These are phyloP conservation scores for Diachrysia chrysitis DNA, from an alignment of 2,888 invertebrate genomes.

Conservation along the genomic window DNA sequence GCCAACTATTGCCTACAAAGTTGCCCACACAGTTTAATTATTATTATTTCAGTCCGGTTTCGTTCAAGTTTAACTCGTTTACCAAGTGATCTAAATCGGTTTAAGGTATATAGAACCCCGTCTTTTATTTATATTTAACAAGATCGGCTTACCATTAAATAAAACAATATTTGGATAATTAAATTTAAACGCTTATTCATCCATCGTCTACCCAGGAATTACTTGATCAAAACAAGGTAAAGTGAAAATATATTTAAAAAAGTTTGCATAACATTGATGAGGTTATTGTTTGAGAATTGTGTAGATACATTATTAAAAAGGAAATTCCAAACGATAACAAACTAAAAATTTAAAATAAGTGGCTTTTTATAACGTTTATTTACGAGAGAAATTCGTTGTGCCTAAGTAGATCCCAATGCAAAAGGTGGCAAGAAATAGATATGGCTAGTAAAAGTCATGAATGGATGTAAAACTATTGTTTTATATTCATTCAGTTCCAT, in stretches of 20 bases:
- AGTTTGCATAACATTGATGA: conserved; percentile 4
- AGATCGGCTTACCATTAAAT: neutral
- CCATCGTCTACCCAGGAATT: conserved; percentile 1
- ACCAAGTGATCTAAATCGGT: neutral
- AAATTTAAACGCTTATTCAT: conserved; percentile 1
- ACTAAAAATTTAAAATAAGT: neutral
- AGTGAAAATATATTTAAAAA: conserved; percentile 1
- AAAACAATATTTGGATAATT: neutral
- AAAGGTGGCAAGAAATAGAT: conserved; percentile 31
- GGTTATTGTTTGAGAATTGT: conserved; percentile 4
- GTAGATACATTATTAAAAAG: conserved; percentile 1
- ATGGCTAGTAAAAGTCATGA: conserved; percentile 40
- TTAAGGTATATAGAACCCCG: too few species aligned
- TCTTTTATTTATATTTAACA: conserved; percentile 1
- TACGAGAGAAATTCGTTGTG: neutral
- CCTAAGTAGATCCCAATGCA: conserved; percentile 18
- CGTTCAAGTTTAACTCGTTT: neutral
- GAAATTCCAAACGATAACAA: neutral
- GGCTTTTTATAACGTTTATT: neutral
- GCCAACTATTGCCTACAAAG: too few species aligned
- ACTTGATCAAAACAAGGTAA: conserved; percentile 2
- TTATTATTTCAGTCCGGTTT: neutral
- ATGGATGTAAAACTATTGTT: conserved; percentile 43
- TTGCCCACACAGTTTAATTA: neutral
- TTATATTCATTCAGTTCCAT: neutral